phyloP scores from a whole-genome alignment of 2,113 vertebrate species.

The Rousettus leschenaultii region DNA sequence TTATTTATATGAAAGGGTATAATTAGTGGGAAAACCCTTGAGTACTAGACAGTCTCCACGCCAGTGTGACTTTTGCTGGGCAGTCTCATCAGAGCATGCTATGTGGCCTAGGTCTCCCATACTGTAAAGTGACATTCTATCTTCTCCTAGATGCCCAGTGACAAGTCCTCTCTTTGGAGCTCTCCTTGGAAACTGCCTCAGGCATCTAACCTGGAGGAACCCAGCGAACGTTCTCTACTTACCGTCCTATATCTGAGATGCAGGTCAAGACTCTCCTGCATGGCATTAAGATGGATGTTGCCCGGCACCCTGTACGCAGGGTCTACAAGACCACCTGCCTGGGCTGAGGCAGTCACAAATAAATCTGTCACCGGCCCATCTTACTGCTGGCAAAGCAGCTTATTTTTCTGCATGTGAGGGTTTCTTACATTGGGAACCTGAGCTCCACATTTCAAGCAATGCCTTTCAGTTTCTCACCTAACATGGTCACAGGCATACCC shows the following conservation, averaged over 20 bases:
- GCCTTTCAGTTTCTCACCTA: neutral
- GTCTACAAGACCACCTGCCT: neutral
- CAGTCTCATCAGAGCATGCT: neutral
- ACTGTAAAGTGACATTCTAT: neutral
- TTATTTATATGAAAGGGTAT: neutral
- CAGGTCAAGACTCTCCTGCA: neutral
- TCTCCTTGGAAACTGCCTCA: neutral
- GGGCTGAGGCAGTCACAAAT: neutral
- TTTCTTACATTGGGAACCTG: neutral
- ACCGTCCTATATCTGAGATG: neutral
- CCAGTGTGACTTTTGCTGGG: neutral
- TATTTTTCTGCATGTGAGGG: neutral
- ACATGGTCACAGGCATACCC: fast-evolving
- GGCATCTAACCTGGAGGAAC: conserved; percentile 8
- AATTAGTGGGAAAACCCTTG: neutral
- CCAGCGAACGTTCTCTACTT: neutral
- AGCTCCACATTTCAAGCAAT: neutral
- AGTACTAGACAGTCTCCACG: neutral
- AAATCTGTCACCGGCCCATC: neutral
- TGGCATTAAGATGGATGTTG: fast-evolving
- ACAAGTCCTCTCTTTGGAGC: neutral
- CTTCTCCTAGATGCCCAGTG: neutral
- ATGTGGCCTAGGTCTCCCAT: too few relatives aligned
- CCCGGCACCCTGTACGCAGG: too few relatives aligned
- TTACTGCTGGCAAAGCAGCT: neutral